Percentiles rank a stretch among this genome's conserved stretches.
Conservation (phyloP, 2,797 vertebrate genomes). For the Ctenopoma kingsleyae region DNA sequence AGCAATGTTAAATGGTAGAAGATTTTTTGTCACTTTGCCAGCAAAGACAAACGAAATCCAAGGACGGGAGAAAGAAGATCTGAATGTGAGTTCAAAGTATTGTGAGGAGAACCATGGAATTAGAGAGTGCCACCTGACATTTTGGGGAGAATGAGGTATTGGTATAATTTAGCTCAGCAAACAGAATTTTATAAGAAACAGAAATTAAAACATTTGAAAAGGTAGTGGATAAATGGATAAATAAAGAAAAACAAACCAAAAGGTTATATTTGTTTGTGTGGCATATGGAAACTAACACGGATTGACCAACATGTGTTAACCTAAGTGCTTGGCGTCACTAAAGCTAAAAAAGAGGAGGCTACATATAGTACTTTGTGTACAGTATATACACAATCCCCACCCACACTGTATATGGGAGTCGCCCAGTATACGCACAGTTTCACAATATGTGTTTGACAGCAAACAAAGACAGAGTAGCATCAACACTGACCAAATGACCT, state of each 20-base stretch:
- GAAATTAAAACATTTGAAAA: constrained; percentile 33
- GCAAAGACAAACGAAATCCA: constrained; percentile 55
- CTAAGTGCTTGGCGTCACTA: too few relatives aligned
- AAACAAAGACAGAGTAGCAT: constrained; percentile 61
- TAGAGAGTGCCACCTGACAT: constrained; percentile 66
- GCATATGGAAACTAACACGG: constrained; percentile 22
- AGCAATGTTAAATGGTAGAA: constrained; percentile 24
- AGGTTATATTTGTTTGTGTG: constrained; percentile 46
- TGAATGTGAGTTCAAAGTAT: constrained; percentile 49
- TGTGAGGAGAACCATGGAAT: constrained; percentile 47
- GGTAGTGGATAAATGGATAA: constrained; percentile 26
- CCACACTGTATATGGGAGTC: constrained; percentile 37
- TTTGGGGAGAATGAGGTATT: constrained; percentile 53
- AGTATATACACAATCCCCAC: constrained; percentile 51
- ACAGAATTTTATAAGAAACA: constrained; percentile 58
- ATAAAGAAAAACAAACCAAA: constrained; percentile 47
- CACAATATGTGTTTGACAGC: constrained; percentile 66
- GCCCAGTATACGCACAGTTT: constrained; percentile 47
- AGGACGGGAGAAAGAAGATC: constrained; percentile 18
- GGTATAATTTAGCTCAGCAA: constrained; percentile 54
- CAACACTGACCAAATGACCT: constrained; percentile 61
- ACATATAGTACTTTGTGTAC: constrained; percentile 46
- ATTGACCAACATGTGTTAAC: neutral
- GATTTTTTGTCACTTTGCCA: constrained; percentile 21
- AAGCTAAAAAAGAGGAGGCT: neutral